Evolutionary conservation across 2,797 vertebrate species (phyloP), one percentile per base, ranked within the genome.

Genomic region (Crax fasciolata): DNA sequence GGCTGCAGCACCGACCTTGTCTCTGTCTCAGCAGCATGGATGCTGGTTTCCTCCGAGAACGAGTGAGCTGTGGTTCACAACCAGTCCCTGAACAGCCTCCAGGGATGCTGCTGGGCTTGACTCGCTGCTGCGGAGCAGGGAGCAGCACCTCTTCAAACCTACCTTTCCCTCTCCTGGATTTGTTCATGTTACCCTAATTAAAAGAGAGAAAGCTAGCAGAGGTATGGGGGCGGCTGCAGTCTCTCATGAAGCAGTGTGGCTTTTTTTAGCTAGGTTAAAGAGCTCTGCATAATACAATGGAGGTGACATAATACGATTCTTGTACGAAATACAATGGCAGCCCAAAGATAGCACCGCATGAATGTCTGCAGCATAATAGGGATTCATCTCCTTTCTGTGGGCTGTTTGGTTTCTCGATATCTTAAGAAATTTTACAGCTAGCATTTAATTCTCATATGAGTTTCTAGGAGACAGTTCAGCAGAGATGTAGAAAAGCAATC

Each of bases 121-220:
- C 51, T 75, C 1, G 1, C 4, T 5, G 9, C 13, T 61, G 54
- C 9, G 3, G 28, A 25, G 49, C n/a, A 61, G 62, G 19, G 35
- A 61, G 28, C 57, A 5, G 30, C 32, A n/a, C 58, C 35, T 65
- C 57, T 67, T 86, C 62, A 73, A 54, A 32, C 59, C 3, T 41
- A 20, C 48, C 62, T 73, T 92, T 38, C 16, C 32, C 38, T 59
- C 81, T 82, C 49, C 51, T 73, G n/a, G 71, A 4, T 84, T 63
- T 63, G 21, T 79, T 94, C 39, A 4, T 72, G 55, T 38, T 76
- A 78, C 48, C 55, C 86, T 92, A 89, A 90, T 95, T 91, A 79
- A 49, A 75, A 85, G 52, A 39, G 84, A 48, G 75, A 27, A 83
- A 54, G 44, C 1, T 1, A 85, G 84, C 59, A 52, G 79, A 66